These are phyloP conservation scores for Hemaris fuciformis DNA, from an alignment of 2,888 invertebrate genomes.

Conservation along the genomic window DNA sequence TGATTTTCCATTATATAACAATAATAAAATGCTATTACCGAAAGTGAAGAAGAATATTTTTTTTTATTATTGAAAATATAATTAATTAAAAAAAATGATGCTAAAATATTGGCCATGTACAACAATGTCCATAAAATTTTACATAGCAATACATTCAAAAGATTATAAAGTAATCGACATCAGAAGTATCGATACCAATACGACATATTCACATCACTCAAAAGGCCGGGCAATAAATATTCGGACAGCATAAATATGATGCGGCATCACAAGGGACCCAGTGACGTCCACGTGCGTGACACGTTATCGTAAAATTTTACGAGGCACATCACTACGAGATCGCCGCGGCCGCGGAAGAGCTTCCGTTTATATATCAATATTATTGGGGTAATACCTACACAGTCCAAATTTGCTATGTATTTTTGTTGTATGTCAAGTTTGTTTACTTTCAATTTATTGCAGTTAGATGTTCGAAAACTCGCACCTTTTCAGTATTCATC, in stretches of 20 bases:
- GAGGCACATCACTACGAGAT: constrained; percentile 43
- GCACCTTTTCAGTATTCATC: too few relatives aligned
- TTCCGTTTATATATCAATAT: constrained; percentile 38
- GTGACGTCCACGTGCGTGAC: constrained; percentile 59
- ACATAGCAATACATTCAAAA: too few relatives aligned
- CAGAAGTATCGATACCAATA: constrained; percentile 12
- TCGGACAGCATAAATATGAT: constrained; percentile 66
- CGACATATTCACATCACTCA: constrained; percentile 11
- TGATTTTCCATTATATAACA: too few relatives aligned
- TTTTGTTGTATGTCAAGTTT: neutral
- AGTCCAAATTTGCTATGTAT: neutral
- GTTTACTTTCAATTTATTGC: neutral
- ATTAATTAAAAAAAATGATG: too few relatives aligned
- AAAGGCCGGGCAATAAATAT: constrained; percentile 38
- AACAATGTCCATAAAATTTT: too few relatives aligned
- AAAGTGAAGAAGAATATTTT: too few relatives aligned
- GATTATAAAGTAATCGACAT: too few relatives aligned
- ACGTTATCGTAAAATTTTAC: constrained; percentile 78
- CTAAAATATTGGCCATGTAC: too few relatives aligned
- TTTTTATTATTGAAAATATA: too few relatives aligned
- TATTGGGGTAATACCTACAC: neutral
- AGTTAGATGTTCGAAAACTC: neutral
- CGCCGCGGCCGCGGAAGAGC: constrained; percentile 42
- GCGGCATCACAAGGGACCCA: constrained; percentile 49
- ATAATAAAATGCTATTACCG: too few relatives aligned